Evolutionary conservation across 2,888 invertebrate species (phyloP).

Genomic region (Pollenia angustigena): DNA sequence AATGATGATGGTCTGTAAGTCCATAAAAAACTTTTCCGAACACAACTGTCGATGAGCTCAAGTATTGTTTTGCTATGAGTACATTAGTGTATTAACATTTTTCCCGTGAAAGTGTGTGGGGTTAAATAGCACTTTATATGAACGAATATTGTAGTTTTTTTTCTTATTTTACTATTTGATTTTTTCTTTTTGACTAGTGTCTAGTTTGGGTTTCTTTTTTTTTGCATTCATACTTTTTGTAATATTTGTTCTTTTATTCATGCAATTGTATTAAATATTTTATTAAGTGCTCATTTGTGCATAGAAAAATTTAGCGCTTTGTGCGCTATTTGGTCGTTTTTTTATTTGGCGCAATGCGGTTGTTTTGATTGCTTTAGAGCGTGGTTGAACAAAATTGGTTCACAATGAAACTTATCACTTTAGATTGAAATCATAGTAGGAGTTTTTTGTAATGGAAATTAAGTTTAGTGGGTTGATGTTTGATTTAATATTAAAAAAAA

Average conservation of each 20-base stretch:
- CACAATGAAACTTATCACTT: constrained; percentile 56
- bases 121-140: constrained; percentile 3
- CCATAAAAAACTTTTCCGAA: constrained; percentile 24
- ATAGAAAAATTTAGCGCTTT: constrained; percentile 55
- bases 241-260: constrained; percentile 53
- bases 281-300: constrained; percentile 74
- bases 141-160: constrained; percentile 23
- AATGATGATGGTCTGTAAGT: constrained; percentile 12
- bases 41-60: constrained; percentile 11
- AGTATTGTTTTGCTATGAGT: not conserved
- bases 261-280: constrained; percentile 73
- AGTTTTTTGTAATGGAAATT: constrained; percentile 27
- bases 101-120: constrained; percentile 6
- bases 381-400: constrained; percentile 54
- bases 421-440: constrained; percentile 60
- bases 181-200: constrained; percentile 50
- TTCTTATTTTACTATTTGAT: constrained; percentile 37
- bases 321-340: constrained; percentile 49
- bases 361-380: constrained; percentile 72
- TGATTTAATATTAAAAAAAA: not conserved
- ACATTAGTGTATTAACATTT: constrained; percentile 20
- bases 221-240: constrained; percentile 29
- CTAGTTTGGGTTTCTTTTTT: constrained; percentile 7
- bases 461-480: constrained; percentile 7
- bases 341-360: constrained; percentile 72